A percentile compares a stretch with the other conserved stretches of the same genome.
phyloP scores from a whole-genome alignment of 2,888 invertebrate species.

The Malthinus flaveolus region DNA sequence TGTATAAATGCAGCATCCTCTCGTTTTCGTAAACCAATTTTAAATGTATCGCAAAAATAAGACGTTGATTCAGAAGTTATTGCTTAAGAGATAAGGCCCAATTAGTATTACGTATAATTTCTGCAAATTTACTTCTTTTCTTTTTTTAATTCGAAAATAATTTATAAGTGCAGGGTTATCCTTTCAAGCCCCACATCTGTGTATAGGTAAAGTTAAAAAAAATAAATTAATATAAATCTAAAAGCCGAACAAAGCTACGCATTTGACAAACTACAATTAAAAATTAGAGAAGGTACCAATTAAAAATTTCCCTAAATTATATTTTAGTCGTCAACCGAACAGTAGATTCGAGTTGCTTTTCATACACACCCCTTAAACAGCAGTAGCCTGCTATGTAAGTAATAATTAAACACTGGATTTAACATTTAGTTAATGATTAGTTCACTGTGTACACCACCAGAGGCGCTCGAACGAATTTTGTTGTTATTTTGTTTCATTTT shows the following conservation, averaged over 20 bases:
- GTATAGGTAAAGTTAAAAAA: neutral
- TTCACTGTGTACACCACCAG: constrained; percentile 49
- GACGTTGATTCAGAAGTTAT: no score
- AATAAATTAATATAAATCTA: constrained; percentile 37
- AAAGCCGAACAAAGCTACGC: constrained; percentile 33
- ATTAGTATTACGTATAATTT: no score
- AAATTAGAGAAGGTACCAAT: constrained; percentile 47
- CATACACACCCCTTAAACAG: constrained; percentile 39
- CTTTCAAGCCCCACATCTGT: no score
- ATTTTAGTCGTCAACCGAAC: constrained; percentile 39
- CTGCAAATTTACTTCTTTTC: no score
- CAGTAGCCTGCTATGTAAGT: constrained; percentile 48
- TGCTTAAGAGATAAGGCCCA: no score
- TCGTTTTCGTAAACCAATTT: no score
- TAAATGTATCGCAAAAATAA: no score
- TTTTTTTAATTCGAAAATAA: no score
- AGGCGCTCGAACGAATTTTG: constrained; percentile 37
- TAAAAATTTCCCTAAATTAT: constrained; percentile 52
- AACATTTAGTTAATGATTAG: constrained; percentile 51
- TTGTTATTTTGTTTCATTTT: constrained; percentile 48
- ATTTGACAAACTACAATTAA: constrained; percentile 43
- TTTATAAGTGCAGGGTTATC: no score
- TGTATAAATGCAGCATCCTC: no score
- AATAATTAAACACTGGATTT: constrained; percentile 49
- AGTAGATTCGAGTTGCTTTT: constrained; percentile 28